Evolutionary conservation across 1,140 invertebrate genomes (phyloP).

Genomic region (Andrena cerasifolii): DNA sequence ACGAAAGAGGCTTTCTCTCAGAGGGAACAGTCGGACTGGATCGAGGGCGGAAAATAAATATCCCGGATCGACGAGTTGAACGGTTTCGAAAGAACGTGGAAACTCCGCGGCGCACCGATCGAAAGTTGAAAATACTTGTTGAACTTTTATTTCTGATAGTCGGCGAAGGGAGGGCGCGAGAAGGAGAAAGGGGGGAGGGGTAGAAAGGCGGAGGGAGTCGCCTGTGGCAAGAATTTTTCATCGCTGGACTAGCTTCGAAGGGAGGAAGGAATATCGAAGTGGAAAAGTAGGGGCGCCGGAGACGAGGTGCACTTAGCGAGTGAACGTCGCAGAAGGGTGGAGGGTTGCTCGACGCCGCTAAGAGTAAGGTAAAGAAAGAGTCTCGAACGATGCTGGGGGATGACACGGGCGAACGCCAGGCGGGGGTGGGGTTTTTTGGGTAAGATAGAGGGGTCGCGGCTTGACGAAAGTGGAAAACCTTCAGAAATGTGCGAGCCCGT

Average conservation of each 20-base stretch:
- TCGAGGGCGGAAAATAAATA: conserved; percentile 23
- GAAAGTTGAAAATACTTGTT: conserved; percentile 47
- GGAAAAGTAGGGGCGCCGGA: conserved; percentile 52
- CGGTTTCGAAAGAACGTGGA: conserved; percentile 28
- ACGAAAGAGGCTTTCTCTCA: not conserved
- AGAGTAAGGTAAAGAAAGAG: conserved; percentile 55
- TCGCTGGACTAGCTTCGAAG: conserved; percentile 39
- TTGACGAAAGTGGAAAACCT: conserved; percentile 21
- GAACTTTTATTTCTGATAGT: conserved; percentile 60
- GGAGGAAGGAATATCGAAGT: conserved; percentile 51
- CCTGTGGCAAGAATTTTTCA: conserved; percentile 66
- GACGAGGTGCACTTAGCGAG: conserved; percentile 69
- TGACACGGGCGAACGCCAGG: too few species aligned
- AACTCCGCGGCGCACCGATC: not conserved
- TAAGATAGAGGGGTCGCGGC: conserved; percentile 9
- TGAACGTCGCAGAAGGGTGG: conserved; percentile 26
- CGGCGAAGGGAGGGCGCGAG: conserved; percentile 1
- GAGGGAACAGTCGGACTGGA: not conserved
- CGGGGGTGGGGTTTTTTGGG: conserved; percentile 12
- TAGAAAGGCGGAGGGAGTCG: not conserved
- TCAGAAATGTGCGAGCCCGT: conserved; percentile 42
- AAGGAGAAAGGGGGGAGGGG: not conserved
- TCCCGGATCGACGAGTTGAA: not conserved
- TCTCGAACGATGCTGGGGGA: not conserved
- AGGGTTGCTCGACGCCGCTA: conserved; percentile 18